These are phyloP conservation scores for Squalus acanthias DNA, from an alignment of 2,797 vertebrate genomes.

Conservation along the genomic window DNA sequence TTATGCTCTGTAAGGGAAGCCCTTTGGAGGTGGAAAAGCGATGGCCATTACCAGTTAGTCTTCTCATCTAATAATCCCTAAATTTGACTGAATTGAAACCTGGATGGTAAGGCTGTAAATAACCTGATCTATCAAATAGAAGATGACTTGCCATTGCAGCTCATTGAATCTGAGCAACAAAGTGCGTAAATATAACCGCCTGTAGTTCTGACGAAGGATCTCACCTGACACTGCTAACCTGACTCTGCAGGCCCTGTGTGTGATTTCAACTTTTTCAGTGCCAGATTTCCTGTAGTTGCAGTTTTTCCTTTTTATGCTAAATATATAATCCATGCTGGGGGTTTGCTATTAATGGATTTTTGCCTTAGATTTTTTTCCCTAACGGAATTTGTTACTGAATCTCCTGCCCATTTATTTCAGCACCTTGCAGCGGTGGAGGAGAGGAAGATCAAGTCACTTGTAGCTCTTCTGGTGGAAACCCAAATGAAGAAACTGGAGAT, in stretches of 20 bases:
- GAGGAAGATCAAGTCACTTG: constrained; percentile 92
- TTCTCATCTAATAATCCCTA: neutral
- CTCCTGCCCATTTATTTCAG: constrained; percentile 50
- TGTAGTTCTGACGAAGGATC: neutral
- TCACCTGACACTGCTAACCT: neutral
- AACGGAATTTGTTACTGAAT: neutral
- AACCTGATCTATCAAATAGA: neutral
- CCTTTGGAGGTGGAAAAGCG: neutral
- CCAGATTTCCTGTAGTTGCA: neutral
- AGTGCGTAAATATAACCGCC: neutral
- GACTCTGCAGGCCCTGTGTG: neutral
- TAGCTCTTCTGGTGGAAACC: constrained; percentile 92
- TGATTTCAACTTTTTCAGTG: neutral
- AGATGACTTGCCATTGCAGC: neutral
- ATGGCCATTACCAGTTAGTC: too few species aligned
- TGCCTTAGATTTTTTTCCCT: neutral
- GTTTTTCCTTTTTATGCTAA: neutral
- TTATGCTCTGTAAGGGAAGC: neutral
- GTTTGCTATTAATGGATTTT: neutral
- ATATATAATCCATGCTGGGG: neutral
- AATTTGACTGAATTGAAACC: neutral
- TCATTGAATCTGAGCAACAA: neutral
- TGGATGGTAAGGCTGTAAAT: neutral
- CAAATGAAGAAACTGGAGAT: constrained; percentile 99
- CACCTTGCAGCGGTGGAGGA: constrained; percentile 92